Conservation (phyloP, 2,888 invertebrate genomes). For the Ophion ellenae region DNA sequence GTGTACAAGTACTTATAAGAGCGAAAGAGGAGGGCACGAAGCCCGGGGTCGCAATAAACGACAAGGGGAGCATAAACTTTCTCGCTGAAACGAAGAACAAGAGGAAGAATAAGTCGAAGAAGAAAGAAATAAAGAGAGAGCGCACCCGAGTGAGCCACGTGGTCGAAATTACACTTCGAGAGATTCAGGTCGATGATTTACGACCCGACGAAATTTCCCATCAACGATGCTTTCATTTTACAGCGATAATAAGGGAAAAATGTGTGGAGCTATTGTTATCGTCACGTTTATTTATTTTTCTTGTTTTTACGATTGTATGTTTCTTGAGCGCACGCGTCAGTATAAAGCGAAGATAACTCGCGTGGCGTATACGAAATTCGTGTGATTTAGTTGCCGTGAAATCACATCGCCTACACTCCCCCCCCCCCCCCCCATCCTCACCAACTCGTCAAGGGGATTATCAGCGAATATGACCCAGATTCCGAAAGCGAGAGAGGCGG, state of each 20-base stretch:
- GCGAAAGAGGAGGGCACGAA: neutral
- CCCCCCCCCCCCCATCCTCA: neutral
- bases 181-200: conserved; percentile 30
- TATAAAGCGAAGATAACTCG: neutral
- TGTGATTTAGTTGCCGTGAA: neutral
- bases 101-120: too few relatives aligned
- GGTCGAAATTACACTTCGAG: conserved; percentile 39
- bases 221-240: conserved; percentile 19
- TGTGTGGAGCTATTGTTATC: neutral
- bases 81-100: neutral
- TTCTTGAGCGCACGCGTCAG: neutral
- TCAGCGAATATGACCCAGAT: conserved; percentile 40
- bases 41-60: conserved; percentile 45
- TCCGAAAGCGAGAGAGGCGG: neutral
- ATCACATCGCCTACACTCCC: neutral
- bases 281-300: neutral
- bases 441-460: conserved; percentile 7
- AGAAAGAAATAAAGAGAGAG: neutral
- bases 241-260: neutral
- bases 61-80: conserved; percentile 28
- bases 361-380: neutral
- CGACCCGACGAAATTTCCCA: neutral
- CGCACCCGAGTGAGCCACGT: conserved; percentile 43
- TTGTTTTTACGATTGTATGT: conserved; percentile 10
- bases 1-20: neutral